These are phyloP conservation scores for Nycteola revayana DNA, from an alignment of 2,888 invertebrate species.

Conservation along the genomic window DNA sequence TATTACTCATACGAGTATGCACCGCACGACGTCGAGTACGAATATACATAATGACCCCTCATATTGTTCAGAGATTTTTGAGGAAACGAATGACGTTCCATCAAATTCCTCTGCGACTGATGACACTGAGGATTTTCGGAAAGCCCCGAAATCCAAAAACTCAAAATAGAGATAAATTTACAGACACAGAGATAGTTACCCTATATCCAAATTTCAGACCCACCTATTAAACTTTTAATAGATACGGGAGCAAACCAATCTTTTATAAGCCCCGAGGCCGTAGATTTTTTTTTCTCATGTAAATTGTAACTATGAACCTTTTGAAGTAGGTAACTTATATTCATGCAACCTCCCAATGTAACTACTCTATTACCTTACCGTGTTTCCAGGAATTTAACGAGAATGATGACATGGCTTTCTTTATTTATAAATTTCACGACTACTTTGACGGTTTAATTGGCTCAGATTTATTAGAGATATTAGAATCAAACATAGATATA, in stretches of 20 bases:
- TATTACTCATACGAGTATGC: no score
- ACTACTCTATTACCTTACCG: conserved; percentile 32
- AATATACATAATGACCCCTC: conserved; percentile 1
- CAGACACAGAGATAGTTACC: conserved; percentile 26
- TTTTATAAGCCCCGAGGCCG: conserved; percentile 27
- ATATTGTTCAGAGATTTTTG: not conserved
- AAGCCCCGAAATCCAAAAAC: conserved; percentile 5
- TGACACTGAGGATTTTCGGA: conserved; percentile 22
- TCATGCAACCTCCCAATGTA: conserved; percentile 18
- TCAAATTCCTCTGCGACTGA: not conserved
- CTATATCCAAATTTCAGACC: conserved; percentile 23
- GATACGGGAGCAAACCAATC: conserved; percentile 31
- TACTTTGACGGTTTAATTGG: conserved; percentile 21
- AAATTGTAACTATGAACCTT: conserved; percentile 21
- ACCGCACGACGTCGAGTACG: not conserved
- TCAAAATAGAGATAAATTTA: conserved; percentile 29
- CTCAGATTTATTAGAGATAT: no score
- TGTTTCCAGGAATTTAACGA: conserved; percentile 22
- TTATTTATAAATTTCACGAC: conserved; percentile 23
- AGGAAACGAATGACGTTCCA: not conserved
- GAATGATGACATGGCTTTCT: conserved; percentile 15
- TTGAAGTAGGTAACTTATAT: conserved; percentile 27
- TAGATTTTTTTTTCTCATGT: conserved; percentile 14
- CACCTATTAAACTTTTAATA: conserved; percentile 28
- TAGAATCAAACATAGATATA: no score